Evolutionary conservation across 2,888 invertebrate species (phyloP).

Genomic region (Pomacea canaliculata): DNA sequence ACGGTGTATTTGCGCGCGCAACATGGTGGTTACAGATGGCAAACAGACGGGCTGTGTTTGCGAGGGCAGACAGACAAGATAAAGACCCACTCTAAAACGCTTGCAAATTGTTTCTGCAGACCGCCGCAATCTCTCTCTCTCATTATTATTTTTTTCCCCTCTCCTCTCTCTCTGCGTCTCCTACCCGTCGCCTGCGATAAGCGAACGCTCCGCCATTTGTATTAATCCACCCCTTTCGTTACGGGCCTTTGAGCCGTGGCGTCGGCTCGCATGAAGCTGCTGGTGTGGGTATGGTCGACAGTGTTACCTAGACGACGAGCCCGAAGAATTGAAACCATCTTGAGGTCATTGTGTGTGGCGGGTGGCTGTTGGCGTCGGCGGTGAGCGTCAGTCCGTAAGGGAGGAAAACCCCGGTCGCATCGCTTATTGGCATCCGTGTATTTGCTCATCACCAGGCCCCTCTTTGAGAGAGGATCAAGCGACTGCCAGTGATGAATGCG

Average conservation of each 20-base stretch:
- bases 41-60: constrained; percentile 5
- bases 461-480: background rate
- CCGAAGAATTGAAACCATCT: background rate
- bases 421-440: background rate
- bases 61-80: constrained; percentile 1
- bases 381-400: background rate
- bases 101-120: background rate
- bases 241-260: background rate
- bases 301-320: background rate
- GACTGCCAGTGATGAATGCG: too few relatives aligned
- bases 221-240: background rate
- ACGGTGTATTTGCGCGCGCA: too few relatives aligned
- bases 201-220: background rate
- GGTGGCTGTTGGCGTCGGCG: background rate
- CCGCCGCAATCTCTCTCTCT: too few relatives aligned
- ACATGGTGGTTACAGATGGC: background rate
- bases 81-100: constrained; percentile 7
- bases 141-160: background rate
- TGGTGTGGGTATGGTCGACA: background rate
- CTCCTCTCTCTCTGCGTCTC: background rate
- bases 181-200: background rate
- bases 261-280: background rate
- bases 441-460: background rate
- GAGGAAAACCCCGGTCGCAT: background rate
- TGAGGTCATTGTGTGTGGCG: background rate